Base-by-base conservation (phyloP, 2,888 invertebrate species). In the Pheosia gnoma region DNA sequence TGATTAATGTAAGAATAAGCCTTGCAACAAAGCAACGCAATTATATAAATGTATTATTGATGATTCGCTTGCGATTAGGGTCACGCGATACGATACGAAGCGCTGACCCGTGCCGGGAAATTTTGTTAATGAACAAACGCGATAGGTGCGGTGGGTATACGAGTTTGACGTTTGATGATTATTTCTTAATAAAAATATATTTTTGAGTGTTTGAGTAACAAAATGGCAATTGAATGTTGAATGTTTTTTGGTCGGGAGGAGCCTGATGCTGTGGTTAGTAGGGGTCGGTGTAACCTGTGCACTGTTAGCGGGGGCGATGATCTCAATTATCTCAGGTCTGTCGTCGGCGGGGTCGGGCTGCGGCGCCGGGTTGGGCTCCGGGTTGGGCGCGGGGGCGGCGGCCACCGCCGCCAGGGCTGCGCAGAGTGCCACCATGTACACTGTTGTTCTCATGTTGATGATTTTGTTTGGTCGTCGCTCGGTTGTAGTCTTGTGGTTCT, bases 271-370 rank as follows among this genome's bases (percentile, higher is more conserved):
- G 25, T 25, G 25, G 25, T 25, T 25, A 0, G 4, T n/a, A 11
- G 11, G 9, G 1, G n/a, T 38, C 25, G 58, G 4, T 13, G 38
- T 54, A 71, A 94, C 94, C 89, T 93, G 93, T 66, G 94, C 94
- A 62, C 87, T 88, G 73, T 83, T 87, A 45, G 94, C 94, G 61
- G 94, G 94, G 0, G 94, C 93, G 71, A 94, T 94, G 75, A 94
- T 94, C 74, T 94, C 94, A 47, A 94, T 94, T 75, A 94, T 93
- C 72, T 94, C 94, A 0, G 93, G 94, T 43, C 75, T 78, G 80
- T 86, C 85, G 80, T 91, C 92, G 61, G 81, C 75, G 63, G 88
- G 80, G 61, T 72, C 79, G 11, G 88, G 78, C 11, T 72, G 81
- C 51, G 89, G 82, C 59, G 71, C 77, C 54, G 87, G 77, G 7